Evolutionary conservation across 2,888 invertebrate species (phyloP), one percentile per base, ranked within the genome.

Genomic region (Kuschelorhynchus macadamiae): DNA sequence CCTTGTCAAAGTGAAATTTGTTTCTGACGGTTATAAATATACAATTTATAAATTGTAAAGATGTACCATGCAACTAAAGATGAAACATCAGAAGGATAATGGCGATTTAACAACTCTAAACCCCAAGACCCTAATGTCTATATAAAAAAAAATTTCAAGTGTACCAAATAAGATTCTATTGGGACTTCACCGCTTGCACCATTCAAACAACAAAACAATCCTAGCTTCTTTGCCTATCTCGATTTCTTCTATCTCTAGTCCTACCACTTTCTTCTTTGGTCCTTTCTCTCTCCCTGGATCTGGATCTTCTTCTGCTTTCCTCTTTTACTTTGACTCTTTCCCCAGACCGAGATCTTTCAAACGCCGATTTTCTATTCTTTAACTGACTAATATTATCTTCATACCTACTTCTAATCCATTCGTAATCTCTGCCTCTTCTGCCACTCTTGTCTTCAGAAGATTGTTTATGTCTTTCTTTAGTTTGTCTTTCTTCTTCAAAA

Each of bases 201-300:
- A n/a, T n/a, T n/a, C n/a, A 25, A 25, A 25, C 25, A 25, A 3
- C 4, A 25, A 36, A 36, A 53, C 30, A 52, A 18, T 49, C 21
- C 55, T 53, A 72, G 64, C 67, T 74, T 47, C 71, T 71, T 61
- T 60, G 71, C 46, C 75, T 72, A 72, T 60, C 81, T 78, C 69
- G 83, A 79, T 75, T 80, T 81, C 30, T 71, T 74, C 77, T 65
- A 64, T 61, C 53, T 16, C 17, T 42, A 42, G 11, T 42, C n/a
- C 42, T 42, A 7, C 16, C 46, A 32, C 41, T 33, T 16, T 44
- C 49, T 14, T 57, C 57, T 55, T 67, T 64, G 17, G 14, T 62
- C 56, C 42, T 21, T 62, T 70, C 52, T 60, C 70, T 62, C 59
- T 55, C 72, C 68, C 75, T 78, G 74, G n/a, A 46, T 41, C 71